Evolutionary conservation across 2,888 invertebrate genomes (phyloP), one percentile per base, ranked within the genome.

Genomic region (Aphidius colemani): DNA sequence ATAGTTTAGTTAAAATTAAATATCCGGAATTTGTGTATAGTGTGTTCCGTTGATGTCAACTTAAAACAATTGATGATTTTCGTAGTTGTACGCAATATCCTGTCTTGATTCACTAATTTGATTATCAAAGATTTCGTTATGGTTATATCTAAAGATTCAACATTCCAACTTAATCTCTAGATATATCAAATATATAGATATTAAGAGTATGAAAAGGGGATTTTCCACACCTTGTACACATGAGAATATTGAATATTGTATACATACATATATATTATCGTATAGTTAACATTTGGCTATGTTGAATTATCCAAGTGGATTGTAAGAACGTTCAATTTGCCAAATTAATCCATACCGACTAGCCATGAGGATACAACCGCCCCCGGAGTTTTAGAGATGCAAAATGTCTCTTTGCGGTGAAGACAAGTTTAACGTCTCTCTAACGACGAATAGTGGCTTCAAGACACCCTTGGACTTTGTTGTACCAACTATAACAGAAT

Each of bases 1-100:
- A 81, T 79, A 79, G 80, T 79, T 81, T 79, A 78, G 77, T 79
- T 73, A 77, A 81, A 81, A 82, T 82, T 81, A 78, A 78, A 81
- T 82, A 79, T 82, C 82, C 81, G 79, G 76, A 65, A 60, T 67
- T 65, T 18, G 30, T 30, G 30, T 30, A 5, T 53, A 30, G n/a
- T n/a, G 39, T 46, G 58, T 61, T 43, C 69, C 79, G 81, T 78
- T 78, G 80, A 81, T 78, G 80, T 78, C 79, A 79, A 79, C 78
- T 80, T 81, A 80, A 82, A 82, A 82, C 81, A 82, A 82, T 82
- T 80, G 81, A 72, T 71, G 73, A 30, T 30, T 30, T 70, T 72
- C 71, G 70, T 71, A 76, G 74, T 75, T 73, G 76, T 77, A 78
- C 79, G 81, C 81, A 82, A 82, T 82, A 82, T 82, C 82, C 82